A percentile compares a stretch with the other conserved stretches of the same genome.
These are phyloP conservation scores for Neostethus bicornis DNA, from an alignment of 2,797 vertebrate genomes.

Conservation along the genomic window DNA sequence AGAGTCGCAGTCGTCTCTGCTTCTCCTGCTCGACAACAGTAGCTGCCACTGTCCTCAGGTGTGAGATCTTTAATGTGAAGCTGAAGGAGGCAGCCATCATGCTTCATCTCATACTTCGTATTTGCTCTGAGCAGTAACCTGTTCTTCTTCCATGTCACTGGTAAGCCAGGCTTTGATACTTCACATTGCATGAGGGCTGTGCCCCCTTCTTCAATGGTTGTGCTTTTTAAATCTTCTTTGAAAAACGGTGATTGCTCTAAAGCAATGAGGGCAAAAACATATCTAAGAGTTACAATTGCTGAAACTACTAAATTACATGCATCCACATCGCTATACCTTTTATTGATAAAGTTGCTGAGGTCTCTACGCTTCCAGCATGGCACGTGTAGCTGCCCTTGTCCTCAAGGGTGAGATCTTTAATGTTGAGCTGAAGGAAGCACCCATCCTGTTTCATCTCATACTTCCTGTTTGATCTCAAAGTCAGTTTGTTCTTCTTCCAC, in stretches of 20 bases:
- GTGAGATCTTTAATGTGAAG: slow-evolving; percentile 81
- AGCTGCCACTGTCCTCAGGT: slow-evolving; percentile 82
- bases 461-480: slow-evolving; percentile 77
- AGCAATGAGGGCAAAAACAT: neutral
- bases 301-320: too few relatives aligned
- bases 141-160: slow-evolving; percentile 84
- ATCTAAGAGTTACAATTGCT: neutral
- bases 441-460: slow-evolving; percentile 80
- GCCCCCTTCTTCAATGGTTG: slow-evolving; percentile 62
- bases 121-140: slow-evolving; percentile 75
- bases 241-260: slow-evolving; percentile 75
- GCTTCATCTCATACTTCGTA: slow-evolving; percentile 79
- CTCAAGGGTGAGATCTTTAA: slow-evolving; percentile 77
- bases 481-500: slow-evolving; percentile 82
- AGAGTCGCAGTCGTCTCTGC: slow-evolving; percentile 48
- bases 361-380: slow-evolving; percentile 58
- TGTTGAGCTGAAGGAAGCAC: slow-evolving; percentile 74
- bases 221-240: slow-evolving; percentile 41
- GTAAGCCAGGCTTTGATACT: slow-evolving; percentile 74
- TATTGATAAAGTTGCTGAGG: slow-evolving; percentile 29
- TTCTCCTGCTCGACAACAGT: slow-evolving; percentile 74
- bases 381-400: slow-evolving; percentile 86
- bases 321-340: too few relatives aligned
- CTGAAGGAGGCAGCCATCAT: slow-evolving; percentile 72
- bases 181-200: slow-evolving; percentile 65